Percentiles rank a stretch among this genome's conserved stretches.
Evolutionary conservation across 2,888 invertebrate species (phyloP).

Genomic region (Empis livida): DNA sequence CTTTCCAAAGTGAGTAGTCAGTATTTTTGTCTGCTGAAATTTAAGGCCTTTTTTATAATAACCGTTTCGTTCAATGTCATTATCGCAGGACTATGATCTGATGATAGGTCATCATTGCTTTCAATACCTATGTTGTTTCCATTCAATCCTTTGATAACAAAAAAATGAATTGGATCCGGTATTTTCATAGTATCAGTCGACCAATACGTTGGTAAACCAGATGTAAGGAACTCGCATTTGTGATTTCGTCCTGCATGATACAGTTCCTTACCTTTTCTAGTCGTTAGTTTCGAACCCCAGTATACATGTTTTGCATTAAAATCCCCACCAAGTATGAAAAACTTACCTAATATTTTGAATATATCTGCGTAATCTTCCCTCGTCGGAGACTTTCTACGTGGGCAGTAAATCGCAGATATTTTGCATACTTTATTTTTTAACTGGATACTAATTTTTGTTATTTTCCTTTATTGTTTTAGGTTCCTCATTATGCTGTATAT

Average conservation of each 20-base stretch:
- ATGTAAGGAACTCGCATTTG: not conserved
- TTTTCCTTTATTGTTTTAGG: not conserved
- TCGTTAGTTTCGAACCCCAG: no score
- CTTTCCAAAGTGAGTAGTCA: not conserved
- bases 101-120: not conserved
- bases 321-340: constrained; percentile 1
- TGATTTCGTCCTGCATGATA: not conserved
- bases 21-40: not conserved
- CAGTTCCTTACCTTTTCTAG: no score
- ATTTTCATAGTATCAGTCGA: constrained; percentile 7
- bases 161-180: constrained; percentile 7
- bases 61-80: not conserved
- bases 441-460: not conserved
- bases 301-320: constrained; percentile 3
- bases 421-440: not conserved
- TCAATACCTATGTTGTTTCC: not conserved
- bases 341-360: not conserved
- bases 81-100: constrained; percentile 2
- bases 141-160: constrained; percentile 3
- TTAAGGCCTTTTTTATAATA: not conserved
- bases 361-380: not conserved
- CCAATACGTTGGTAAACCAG: constrained; percentile 8
- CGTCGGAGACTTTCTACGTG: not conserved
- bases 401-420: constrained; percentile 3
- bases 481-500: not conserved